Evolutionary conservation across 2,797 vertebrate genomes (phyloP).

Genomic region (Argentina silus): DNA sequence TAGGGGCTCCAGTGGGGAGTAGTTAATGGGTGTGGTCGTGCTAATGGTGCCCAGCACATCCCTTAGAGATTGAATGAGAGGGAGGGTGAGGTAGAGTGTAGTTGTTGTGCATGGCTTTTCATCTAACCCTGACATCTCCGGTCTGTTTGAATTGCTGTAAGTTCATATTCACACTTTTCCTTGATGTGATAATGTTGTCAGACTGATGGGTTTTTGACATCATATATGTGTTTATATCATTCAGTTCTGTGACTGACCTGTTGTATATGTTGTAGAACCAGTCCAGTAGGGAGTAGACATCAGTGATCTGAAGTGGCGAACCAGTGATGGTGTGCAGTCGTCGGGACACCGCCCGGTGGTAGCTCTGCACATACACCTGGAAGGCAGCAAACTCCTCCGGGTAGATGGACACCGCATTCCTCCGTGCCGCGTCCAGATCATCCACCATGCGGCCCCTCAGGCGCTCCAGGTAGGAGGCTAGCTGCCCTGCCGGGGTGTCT

Average conservation of each 20-base stretch:
- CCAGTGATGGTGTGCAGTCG: slow-evolving; percentile 79
- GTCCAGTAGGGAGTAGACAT: slow-evolving; percentile 89
- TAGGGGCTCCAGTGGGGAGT: slow-evolving; percentile 80
- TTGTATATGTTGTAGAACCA: slow-evolving; percentile 94
- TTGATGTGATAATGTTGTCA: background rate
- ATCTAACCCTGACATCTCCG: background rate
- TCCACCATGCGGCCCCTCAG: slow-evolving; percentile 81
- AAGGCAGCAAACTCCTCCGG: slow-evolving; percentile 86
- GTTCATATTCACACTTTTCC: background rate
- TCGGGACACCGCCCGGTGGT: slow-evolving; percentile 84
- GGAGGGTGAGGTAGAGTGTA: slow-evolving; percentile 5
- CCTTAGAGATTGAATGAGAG: slow-evolving; percentile 65
- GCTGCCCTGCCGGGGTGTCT: slow-evolving; percentile 80
- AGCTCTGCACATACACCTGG: slow-evolving; percentile 87
- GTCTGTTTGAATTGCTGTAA: background rate
- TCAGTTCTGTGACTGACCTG: slow-evolving; percentile 72
- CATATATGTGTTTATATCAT: slow-evolving; percentile 26
- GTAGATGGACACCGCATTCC: slow-evolving; percentile 87
- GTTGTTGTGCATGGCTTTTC: background rate
- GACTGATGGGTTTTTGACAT: background rate
- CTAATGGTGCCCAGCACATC: slow-evolving; percentile 87
- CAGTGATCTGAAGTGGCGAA: slow-evolving; percentile 80
- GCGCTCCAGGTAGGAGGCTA: slow-evolving; percentile 81
- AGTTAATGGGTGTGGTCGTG: slow-evolving; percentile 80
- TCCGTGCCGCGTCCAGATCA: slow-evolving; percentile 83